Evolutionary conservation across 2,888 invertebrate species (phyloP).

Genomic region (Tigriopus californicus): DNA sequence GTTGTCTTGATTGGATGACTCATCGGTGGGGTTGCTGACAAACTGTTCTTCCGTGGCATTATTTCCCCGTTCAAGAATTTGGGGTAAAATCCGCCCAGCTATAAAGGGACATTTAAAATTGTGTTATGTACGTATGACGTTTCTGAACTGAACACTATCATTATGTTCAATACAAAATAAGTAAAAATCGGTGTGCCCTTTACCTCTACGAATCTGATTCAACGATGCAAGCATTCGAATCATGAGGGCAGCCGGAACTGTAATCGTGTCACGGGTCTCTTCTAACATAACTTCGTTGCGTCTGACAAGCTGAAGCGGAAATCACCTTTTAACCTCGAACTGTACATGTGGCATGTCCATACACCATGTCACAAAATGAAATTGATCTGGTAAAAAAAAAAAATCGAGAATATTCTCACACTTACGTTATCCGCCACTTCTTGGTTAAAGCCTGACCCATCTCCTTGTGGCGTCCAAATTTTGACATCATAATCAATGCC

Average conservation of each 20-base stretch:
- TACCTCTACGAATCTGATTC: conserved; percentile 22
- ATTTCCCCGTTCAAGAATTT: too few species aligned
- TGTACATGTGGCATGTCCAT: too few species aligned
- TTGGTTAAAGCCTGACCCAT: conserved; percentile 40
- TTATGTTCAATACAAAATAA: too few species aligned
- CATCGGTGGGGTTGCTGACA: too few species aligned
- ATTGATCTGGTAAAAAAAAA: not conserved
- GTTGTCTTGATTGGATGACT: too few species aligned
- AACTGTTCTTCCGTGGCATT: too few species aligned
- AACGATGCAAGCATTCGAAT: conserved; percentile 34
- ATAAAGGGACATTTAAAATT: too few species aligned
- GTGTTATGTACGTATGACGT: too few species aligned
- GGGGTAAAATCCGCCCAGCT: too few species aligned
- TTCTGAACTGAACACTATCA: too few species aligned
- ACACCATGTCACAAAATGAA: too few species aligned
- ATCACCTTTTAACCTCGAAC: conserved; percentile 8
- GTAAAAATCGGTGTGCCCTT: too few species aligned
- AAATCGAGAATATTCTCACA: not conserved
- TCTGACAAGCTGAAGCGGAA: conserved; percentile 40
- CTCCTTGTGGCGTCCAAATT: conserved; percentile 52
- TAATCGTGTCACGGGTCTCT: conserved; percentile 67
- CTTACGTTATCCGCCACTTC: conserved; percentile 43
- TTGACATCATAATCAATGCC: conserved; percentile 78
- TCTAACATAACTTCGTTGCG: conserved; percentile 64
- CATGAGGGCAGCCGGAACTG: conserved; percentile 71